A percentile compares a stretch with the other conserved stretches of the same genome.
phyloP scores from a whole-genome alignment of 2,113 vertebrate genomes.

The Heteronetta atricapilla region DNA sequence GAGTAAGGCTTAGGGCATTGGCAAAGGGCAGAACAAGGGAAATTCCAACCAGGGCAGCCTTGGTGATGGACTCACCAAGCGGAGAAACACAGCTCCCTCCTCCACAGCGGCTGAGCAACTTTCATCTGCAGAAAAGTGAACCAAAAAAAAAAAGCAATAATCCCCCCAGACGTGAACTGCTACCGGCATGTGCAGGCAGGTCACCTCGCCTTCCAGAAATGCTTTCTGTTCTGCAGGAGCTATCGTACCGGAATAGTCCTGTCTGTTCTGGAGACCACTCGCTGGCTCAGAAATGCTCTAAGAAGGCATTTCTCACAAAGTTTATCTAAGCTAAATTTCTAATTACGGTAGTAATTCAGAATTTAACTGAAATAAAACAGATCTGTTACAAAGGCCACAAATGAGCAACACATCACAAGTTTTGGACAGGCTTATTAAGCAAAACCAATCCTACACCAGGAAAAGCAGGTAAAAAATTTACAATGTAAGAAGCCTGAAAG shows the following conservation, averaged over 20 bases:
- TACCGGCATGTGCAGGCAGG: too few species aligned
- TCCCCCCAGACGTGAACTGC: too few species aligned
- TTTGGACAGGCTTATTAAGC: neutral
- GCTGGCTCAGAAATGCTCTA: neutral
- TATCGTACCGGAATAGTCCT: too few species aligned
- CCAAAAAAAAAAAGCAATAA: too few species aligned
- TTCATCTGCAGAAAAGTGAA: too few species aligned
- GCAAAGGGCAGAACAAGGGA: neutral
- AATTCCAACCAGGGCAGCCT: neutral
- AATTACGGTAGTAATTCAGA: neutral
- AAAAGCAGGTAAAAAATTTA: neutral
- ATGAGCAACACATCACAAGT: fast-evolving
- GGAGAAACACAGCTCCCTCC: neutral
- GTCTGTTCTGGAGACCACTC: neutral
- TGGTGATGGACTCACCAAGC: neutral
- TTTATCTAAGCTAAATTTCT: neutral
- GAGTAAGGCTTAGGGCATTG: neutral
- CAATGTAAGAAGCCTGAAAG: fast-evolving
- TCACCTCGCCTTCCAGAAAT: too few species aligned
- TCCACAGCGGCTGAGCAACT: neutral
- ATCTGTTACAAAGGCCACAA: neutral
- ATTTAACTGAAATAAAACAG: neutral
- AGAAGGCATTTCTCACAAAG: neutral
- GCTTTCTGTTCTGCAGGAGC: too few species aligned
- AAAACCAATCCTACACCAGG: neutral